Evolutionary conservation across 2,888 invertebrate genomes (phyloP), one percentile per base, ranked within the genome.

Genomic region (Apomyelois bistriatella): DNA sequence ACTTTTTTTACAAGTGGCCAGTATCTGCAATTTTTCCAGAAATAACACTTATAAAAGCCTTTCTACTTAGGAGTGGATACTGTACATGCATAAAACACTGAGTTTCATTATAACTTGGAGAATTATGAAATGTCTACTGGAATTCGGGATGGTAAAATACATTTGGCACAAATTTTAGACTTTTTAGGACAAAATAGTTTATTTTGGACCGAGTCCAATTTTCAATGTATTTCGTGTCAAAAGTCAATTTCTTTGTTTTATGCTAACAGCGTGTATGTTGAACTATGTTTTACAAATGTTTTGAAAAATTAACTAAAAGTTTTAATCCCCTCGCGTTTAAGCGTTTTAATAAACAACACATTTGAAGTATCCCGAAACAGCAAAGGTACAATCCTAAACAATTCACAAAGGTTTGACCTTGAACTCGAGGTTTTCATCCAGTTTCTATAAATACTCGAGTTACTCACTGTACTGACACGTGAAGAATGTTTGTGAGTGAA

Each of bases 391-490:
- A 47, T 37, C 17, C 37, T 37, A 16, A 13, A 28, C 28, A 30
- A 28, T 49, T 49, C 12, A 49, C 49, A 49, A 49, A 49, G 40
- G 40, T 28, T 28, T 4, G 1, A 3, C 32, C 15, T 22, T 15
- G 30, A 30, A 30, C 43, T 15, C 30, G 37, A 38, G 3, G 9
- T 36, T n/a, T 43, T 36, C 38, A 28, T 49, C 38, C 38, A 8
- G 37, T 38, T 49, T 30, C 49, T 40, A 49, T 49, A 49, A 49
- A 49, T 49, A 49, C 28, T 49, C 38, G 48, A 49, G 28, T 13
- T 28, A 30, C 12, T 49, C 36, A 37, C 38, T 38, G 3, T 3
- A 8, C 22, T 38, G 38, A 49, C 40, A 38, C 40, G 10, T 30
- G 38, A 49, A 8, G 49, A 38, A 48, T 46, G 43, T 46, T 46